Evolutionary conservation across 2,888 invertebrate genomes (phyloP), one percentile per base, ranked within the genome.

Genomic region (Lithophane socia): DNA sequence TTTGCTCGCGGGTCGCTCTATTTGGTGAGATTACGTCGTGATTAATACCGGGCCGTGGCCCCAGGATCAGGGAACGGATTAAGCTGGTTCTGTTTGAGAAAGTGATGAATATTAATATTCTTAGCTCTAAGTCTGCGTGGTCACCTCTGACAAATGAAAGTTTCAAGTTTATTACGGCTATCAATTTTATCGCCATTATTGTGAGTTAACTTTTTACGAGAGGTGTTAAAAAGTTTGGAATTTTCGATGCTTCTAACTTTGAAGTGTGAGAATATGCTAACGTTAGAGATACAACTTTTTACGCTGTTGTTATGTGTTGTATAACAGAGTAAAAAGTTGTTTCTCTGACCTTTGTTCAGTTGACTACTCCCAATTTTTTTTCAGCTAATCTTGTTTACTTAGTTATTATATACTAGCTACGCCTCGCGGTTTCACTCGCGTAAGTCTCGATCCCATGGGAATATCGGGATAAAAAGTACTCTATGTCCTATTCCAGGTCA

Each of bases 11-110:
- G 84, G 87, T 86, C 91, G 91, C 92, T 92, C 91, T 91, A 91
- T 92, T 92, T 92, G 91, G 92, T 87, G 88, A 93, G 93, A 94
- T 94, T 93, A 93, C 90, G 88, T 87, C 85, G 92, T 93, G 93
- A 94, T 95, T 93, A 92, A 94, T 93, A 91, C 89, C 81, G 87
- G 88, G 89, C 90, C 92, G 90, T 91, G 91, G 91, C 88, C 89
- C 83, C 77, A 80, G 87, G 88, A 90, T 89, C 87, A 88, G 87
- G 86, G 86, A 82, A 83, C 83, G 90, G 91, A 92, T 93, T 91
- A 92, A 73, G 79, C 84, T 83, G 84, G 87, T 87, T 84, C 84
- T 91, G 89, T 92, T 92, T 88, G 89, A 86, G 89, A 88, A 91
- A 92, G 89, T 91, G 89, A 91, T 91, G 88, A 88, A 89, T 90